Conservation (phyloP, 2,113 vertebrate genomes). For the Antechinus stuartii region DNA sequence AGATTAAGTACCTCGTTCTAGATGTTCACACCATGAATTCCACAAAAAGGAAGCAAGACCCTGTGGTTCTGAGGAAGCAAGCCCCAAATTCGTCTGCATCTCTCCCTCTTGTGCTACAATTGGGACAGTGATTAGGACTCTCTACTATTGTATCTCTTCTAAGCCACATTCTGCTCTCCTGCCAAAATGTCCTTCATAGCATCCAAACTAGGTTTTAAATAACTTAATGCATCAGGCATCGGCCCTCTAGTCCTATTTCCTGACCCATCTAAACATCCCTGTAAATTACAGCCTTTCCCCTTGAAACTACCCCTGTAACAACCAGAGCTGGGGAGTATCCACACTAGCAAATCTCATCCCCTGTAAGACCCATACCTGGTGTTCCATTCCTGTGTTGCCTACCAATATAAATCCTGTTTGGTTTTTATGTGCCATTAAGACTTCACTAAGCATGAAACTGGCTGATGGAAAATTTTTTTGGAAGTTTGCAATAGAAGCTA, state of each 20-base stretch:
- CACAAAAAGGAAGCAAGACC: background rate
- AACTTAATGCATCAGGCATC: background rate
- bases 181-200: background rate
- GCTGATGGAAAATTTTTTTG: background rate
- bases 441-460: background rate
- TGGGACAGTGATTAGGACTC: background rate
- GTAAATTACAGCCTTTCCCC: background rate
- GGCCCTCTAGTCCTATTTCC: background rate
- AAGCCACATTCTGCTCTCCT: background rate
- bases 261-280: background rate
- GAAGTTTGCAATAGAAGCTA: background rate
- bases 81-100: background rate
- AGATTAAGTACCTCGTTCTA: background rate
- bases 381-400: background rate
- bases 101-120: background rate
- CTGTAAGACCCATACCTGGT: background rate
- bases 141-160: background rate
- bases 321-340: background rate
- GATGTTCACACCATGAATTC: background rate
- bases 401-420: background rate
- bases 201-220: background rate
- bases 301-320: background rate
- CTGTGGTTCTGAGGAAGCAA: background rate
- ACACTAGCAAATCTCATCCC: background rate
- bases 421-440: slow-evolving; percentile 1